Evolutionary conservation across 2,888 invertebrate species (phyloP).

Genomic region (Pocota personata): DNA sequence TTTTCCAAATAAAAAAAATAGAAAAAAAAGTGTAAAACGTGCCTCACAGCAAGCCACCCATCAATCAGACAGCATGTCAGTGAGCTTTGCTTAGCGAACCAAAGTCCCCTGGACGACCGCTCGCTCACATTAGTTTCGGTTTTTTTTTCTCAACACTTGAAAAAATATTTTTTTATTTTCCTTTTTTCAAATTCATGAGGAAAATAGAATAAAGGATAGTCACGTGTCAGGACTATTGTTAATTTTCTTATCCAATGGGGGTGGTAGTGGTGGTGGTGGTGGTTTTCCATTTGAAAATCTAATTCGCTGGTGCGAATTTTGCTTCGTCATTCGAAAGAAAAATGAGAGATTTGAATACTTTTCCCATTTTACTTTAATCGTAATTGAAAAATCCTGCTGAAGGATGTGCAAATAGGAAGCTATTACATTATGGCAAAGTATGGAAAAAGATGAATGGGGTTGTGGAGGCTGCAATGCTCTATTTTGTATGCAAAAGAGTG

Average conservation of each 20-base stretch:
- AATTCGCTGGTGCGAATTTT: constrained; percentile 21
- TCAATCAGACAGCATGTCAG: constrained; percentile 64
- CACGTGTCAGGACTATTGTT: constrained; percentile 73
- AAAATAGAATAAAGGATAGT: constrained; percentile 61
- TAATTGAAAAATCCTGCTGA: constrained; percentile 57
- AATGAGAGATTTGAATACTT: constrained; percentile 1
- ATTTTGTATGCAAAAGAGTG: neutral
- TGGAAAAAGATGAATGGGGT: neutral
- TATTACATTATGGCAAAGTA: neutral
- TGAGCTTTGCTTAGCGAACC: constrained; percentile 28
- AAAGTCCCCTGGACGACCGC: neutral
- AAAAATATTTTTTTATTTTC: constrained; percentile 1
- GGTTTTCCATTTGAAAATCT: constrained; percentile 46
- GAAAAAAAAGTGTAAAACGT: constrained; percentile 47
- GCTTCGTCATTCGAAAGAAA: constrained; percentile 11
- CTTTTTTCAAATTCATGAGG: constrained; percentile 39
- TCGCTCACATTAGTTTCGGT: constrained; percentile 18
- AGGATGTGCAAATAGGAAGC: constrained; percentile 34
- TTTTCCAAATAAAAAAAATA: constrained; percentile 17
- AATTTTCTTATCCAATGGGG: constrained; percentile 63
- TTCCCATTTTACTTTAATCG: constrained; percentile 2
- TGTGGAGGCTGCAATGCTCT: neutral
- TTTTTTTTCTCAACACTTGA: constrained; percentile 5
- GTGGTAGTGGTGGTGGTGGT: constrained; percentile 10
- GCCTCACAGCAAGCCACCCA: constrained; percentile 62